Evolutionary conservation across 2,888 invertebrate species (phyloP).

Genomic region (Epistrophella euchroma): DNA sequence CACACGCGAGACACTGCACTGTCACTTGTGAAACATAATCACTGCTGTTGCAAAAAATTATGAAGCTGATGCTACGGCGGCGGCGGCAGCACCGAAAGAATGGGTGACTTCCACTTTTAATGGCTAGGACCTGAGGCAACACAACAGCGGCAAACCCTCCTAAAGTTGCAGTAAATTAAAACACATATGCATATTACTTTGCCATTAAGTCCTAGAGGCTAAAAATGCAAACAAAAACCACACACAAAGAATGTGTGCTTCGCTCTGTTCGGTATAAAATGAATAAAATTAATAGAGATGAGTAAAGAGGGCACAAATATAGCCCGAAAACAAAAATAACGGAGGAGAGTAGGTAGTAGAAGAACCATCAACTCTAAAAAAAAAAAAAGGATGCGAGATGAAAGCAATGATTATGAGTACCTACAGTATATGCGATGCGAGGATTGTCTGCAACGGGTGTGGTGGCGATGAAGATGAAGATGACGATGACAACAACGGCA

Average conservation of each 20-base stretch:
- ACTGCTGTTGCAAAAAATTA: slow-evolving; percentile 35
- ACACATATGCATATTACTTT: slow-evolving; percentile 76
- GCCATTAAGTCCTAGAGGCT: slow-evolving; percentile 73
- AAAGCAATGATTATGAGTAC: slow-evolving; percentile 66
- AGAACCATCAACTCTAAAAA: slow-evolving; percentile 43
- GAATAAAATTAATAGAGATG: slow-evolving; percentile 18
- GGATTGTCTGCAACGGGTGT: neutral
- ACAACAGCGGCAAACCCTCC: slow-evolving; percentile 57
- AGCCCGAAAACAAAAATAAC: slow-evolving; percentile 22
- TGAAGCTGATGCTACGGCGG: neutral
- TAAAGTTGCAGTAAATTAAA: slow-evolving; percentile 75
- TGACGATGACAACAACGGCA: neutral
- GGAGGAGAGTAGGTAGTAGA: neutral
- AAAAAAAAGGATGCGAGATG: slow-evolving; percentile 65
- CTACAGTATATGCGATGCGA: neutral
- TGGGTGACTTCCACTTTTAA: slow-evolving; percentile 29
- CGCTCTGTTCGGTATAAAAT: neutral
- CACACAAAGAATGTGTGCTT: slow-evolving; percentile 63
- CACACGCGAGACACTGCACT: slow-evolving; percentile 39
- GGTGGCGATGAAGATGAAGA: slow-evolving; percentile 13
- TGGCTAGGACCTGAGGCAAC: slow-evolving; percentile 32
- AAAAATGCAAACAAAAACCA: slow-evolving; percentile 74
- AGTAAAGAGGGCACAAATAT: slow-evolving; percentile 36
- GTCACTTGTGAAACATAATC: slow-evolving; percentile 75
- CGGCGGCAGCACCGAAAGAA: neutral